Conservation (phyloP, 2,113 vertebrate species). For the Sylvia atricapilla region DNA sequence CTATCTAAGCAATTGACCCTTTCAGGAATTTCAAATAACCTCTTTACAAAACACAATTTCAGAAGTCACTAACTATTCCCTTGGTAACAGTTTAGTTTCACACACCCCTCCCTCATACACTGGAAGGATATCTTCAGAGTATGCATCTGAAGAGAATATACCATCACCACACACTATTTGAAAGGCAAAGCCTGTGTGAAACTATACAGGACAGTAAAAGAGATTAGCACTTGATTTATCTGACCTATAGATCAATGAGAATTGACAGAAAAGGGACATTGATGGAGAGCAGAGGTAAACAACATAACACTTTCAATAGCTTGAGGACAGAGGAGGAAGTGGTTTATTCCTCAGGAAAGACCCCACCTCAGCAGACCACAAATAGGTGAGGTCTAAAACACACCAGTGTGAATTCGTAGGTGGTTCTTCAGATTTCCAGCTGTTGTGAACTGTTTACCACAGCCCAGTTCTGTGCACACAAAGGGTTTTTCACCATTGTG, state of each 20-base stretch:
- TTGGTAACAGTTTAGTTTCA: neutral
- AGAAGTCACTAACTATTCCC: neutral
- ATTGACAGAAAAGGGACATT: neutral
- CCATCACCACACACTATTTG: neutral
- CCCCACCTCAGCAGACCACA: slow-evolving; percentile 12
- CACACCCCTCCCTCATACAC: neutral
- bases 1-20: neutral
- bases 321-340: neutral
- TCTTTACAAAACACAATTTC: neutral
- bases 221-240: neutral
- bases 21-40: neutral
- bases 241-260: neutral
- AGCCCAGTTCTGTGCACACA: slow-evolving; percentile 90
- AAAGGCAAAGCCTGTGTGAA: neutral
- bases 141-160: neutral
- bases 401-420: slow-evolving; percentile 92
- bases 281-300: neutral
- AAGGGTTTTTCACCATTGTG: slow-evolving; percentile 98
- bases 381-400: slow-evolving; percentile 35
- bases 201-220: neutral
- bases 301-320: neutral
- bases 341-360: slow-evolving; percentile 2
- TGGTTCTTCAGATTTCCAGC: slow-evolving; percentile 99
- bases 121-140: neutral
- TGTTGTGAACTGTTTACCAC: slow-evolving; percentile 95